Percentiles rank a stretch among this genome's conserved stretches.
Evolutionary conservation across 1,140 invertebrate species (phyloP).

Genomic region (Drosophila eugracilis): DNA sequence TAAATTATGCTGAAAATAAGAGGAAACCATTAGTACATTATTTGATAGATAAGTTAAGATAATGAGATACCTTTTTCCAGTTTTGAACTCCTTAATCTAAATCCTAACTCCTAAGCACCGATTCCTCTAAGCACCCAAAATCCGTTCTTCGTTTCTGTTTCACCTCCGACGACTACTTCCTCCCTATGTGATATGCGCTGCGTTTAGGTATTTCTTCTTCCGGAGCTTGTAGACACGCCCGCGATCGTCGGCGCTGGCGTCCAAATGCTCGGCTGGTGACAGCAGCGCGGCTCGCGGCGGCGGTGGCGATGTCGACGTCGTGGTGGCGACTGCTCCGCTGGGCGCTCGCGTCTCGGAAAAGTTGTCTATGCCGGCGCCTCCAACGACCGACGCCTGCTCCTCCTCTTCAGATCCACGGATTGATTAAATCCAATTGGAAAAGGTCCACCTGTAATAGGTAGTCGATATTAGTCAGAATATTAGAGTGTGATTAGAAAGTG

Average conservation of each 20-base stretch:
- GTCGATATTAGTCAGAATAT: not conserved
- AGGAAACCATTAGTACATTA: no score
- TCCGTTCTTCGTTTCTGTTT: not conserved
- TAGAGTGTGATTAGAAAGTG: no score
- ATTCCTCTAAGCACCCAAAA: slow-evolving; percentile 7
- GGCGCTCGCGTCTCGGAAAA: slow-evolving; percentile 66
- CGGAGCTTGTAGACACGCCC: slow-evolving; percentile 84
- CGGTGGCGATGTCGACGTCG: slow-evolving; percentile 81
- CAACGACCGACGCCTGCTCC: slow-evolving; percentile 19
- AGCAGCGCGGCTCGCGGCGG: slow-evolving; percentile 69
- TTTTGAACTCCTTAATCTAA: slow-evolving; percentile 6
- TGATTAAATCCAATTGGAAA: not conserved
- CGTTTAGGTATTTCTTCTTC: slow-evolving; percentile 79
- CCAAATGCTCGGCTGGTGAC: slow-evolving; percentile 70
- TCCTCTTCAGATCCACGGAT: slow-evolving; percentile 6
- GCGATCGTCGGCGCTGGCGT: slow-evolving; percentile 78
- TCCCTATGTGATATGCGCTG: slow-evolving; percentile 74
- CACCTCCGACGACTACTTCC: slow-evolving; percentile 8
- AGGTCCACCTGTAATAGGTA: slow-evolving; percentile 31
- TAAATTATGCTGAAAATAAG: not conserved
- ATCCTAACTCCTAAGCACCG: slow-evolving; percentile 7
- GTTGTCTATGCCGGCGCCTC: slow-evolving; percentile 42
- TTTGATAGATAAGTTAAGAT: not conserved
- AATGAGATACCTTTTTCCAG: not conserved
- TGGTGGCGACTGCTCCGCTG: slow-evolving; percentile 77